Conservation (phyloP, 2,888 invertebrate genomes). For the Tetragonisca angustula region DNA sequence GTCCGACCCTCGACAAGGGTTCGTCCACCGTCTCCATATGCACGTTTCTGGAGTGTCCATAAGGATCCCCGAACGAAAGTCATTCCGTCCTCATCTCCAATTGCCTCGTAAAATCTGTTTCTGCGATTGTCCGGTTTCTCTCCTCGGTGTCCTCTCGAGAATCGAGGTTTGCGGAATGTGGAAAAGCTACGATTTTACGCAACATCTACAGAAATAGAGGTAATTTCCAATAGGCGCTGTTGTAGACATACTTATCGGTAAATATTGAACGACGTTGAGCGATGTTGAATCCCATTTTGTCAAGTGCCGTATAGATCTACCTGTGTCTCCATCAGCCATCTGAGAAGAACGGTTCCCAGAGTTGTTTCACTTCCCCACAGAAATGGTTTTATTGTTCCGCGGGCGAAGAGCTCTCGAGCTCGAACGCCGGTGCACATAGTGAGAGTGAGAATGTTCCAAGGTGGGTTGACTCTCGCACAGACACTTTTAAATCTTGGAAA, state of each 20-base stretch:
- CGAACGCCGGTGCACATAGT: constrained; percentile 36
- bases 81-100: constrained; percentile 22
- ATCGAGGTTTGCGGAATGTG: not conserved
- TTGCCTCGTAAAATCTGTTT: constrained; percentile 35
- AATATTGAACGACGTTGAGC: not conserved
- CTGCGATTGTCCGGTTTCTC: constrained; percentile 4
- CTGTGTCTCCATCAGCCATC: constrained; percentile 25
- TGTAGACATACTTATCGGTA: not conserved
- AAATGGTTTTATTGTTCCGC: constrained; percentile 39
- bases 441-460: constrained; percentile 9
- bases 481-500: constrained; percentile 40
- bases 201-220: not conserved
- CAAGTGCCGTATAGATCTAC: constrained; percentile 14
- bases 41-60: constrained; percentile 26
- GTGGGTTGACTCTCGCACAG: constrained; percentile 14
- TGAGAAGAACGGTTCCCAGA: constrained; percentile 36
- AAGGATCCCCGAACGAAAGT: constrained; percentile 52
- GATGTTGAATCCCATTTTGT: not conserved
- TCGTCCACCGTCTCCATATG: constrained; percentile 63
- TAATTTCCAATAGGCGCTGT: not conserved
- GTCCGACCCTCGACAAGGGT: constrained; percentile 74
- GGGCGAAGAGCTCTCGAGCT: constrained; percentile 34
- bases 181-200: not conserved
- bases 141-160: not conserved
- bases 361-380: constrained; percentile 55